Evolutionary conservation across 2,888 invertebrate species (phyloP).

Genomic region (Ariolimax columbianus): DNA sequence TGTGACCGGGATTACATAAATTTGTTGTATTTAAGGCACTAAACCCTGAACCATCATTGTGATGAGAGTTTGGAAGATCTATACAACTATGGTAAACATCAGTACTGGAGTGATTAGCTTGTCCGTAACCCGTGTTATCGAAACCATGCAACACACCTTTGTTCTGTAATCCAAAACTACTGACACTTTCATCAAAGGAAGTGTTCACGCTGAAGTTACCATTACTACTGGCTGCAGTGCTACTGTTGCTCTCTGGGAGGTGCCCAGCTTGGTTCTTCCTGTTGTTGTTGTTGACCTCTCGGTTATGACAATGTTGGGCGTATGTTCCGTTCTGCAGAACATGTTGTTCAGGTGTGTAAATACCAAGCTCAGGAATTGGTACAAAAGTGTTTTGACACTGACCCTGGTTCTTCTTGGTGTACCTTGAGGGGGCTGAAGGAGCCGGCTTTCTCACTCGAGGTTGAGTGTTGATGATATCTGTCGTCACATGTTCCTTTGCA

Average conservation of each 20-base stretch:
- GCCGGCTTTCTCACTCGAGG: constrained; percentile 7
- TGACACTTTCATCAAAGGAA: constrained; percentile 45
- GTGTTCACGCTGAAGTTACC: constrained; percentile 37
- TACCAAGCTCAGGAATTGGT: constrained; percentile 51
- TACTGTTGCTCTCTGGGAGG: neutral
- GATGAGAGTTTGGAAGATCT: constrained; percentile 33
- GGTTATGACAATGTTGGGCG: constrained; percentile 49
- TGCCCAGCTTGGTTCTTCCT: neutral
- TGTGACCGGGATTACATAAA: neutral
- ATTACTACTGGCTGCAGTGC: neutral
- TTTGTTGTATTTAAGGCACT: neutral
- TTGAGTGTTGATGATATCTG: constrained; percentile 11
- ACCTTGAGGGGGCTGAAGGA: constrained; percentile 1
- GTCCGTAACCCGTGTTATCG: neutral
- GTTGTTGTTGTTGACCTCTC: constrained; percentile 34
- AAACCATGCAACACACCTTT: neutral
- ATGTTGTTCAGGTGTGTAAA: constrained; percentile 50
- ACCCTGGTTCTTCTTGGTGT: neutral
- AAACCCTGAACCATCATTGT: neutral
- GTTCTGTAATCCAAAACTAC: neutral
- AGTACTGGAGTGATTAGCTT: neutral
- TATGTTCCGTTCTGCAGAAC: constrained; percentile 50
- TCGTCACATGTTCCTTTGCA: neutral
- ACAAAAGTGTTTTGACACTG: constrained; percentile 34
- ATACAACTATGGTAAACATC: constrained; percentile 47